phyloP scores from a whole-genome alignment of 2,888 invertebrate genomes.

The Cosmopolites sordidus region DNA sequence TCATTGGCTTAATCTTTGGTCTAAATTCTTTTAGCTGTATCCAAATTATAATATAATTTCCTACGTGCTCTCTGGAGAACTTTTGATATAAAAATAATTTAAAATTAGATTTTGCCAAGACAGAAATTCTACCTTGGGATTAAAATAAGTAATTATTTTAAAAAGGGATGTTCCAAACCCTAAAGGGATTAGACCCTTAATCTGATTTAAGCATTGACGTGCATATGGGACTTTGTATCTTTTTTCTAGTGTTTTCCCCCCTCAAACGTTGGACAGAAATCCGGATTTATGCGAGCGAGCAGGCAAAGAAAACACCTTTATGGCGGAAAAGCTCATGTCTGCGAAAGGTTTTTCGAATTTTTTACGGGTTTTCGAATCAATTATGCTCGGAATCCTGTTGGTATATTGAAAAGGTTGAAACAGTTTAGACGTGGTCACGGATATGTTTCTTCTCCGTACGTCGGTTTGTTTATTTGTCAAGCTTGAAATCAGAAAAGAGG shows the following conservation, averaged over 20 bases:
- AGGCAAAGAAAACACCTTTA: neutral
- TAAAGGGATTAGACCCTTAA: neutral
- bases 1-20: too few species aligned
- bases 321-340: neutral
- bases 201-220: neutral
- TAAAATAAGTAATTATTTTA: too few species aligned
- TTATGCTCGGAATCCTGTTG: conserved; percentile 5
- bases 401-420: neutral
- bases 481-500: too few species aligned
- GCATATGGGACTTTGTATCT: conserved; percentile 1
- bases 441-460: too few species aligned
- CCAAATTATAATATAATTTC: too few species aligned
- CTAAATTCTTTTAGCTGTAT: too few species aligned
- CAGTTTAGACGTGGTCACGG: neutral
- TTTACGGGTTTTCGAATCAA: conserved; percentile 7
- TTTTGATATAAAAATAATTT: too few species aligned
- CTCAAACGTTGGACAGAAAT: neutral
- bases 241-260: neutral
- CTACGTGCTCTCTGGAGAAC: too few species aligned
- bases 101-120: too few species aligned
- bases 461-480: too few species aligned
- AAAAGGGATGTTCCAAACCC: too few species aligned
- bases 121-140: too few species aligned
- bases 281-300: neutral
- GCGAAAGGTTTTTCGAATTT: neutral